Base-by-base conservation (phyloP, 1,140 invertebrate genomes). In the Chironomus tepperi region DNA sequence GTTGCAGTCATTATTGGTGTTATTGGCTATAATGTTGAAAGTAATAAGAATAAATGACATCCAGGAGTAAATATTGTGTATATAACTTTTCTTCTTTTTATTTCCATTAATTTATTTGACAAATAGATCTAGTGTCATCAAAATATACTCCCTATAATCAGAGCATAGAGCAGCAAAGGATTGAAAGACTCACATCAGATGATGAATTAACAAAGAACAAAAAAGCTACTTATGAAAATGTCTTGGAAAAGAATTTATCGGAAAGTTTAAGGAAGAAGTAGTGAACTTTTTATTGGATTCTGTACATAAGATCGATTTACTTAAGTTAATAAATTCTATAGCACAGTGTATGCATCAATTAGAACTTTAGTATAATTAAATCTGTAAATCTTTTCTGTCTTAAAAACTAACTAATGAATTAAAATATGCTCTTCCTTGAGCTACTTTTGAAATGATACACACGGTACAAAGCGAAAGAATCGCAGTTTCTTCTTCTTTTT, bases 151-250 rank as follows among this genome's bases (percentile, higher is more conserved):
- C 16, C 1, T 70, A 21, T 7, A 10, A 15, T 18, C 65, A 18
- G 10, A 18, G 15, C n/a, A 70, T 70, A 70, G 65, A 70, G 18
- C 16, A 70, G 19, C 65, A 19, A 19, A 18, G 65, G 19, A 70
- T 19, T 10, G 19, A 70, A 3, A 18, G 65, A 70, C 19, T 70
- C 2, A 70, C 65, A 19, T 9, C n/a, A 19, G 65, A 70, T 19
- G 65, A 70, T 19, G 16, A 70, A 9, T 18, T 70, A 10, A 70
- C 7, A 10, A 21, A 70, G 18, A 9, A 10, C 6, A 70, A 18
- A 19, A 70, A 70, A 19, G 16, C 65, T 18, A 70, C 16, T 19
- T 70, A 70, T 21, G 65, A 70, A 70, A 70, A 70, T 70, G 65
- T 70, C 18, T 21, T 70, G 16, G 65, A 70, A 1, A 70, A 70